Evolutionary conservation across 2,888 invertebrate species (phyloP), one percentile per base, ranked within the genome.

Genomic region (Aricia artaxerxes): DNA sequence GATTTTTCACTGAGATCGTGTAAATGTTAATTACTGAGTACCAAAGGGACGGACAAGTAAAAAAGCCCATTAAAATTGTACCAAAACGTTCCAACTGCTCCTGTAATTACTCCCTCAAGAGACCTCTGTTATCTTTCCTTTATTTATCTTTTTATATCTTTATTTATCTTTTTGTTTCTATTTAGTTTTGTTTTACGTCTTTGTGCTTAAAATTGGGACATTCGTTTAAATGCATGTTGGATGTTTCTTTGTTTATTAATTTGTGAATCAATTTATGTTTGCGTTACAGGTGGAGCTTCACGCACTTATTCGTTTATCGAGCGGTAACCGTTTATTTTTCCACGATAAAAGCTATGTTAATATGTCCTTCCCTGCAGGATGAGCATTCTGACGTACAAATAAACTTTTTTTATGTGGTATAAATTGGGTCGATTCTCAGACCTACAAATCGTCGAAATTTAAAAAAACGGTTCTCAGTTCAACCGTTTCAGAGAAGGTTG

Each of bases 21-120:
- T 24, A 11, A 69, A 35, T 53, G 31, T 76, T 76, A 76, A 76
- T 76, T 76, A 76, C 76, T 16, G 4, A 57, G 35, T 57, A 35
- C 31, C 57, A 5, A 24, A 35, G 75, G 76, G 31, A 31, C 5
- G 49, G 75, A 44, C 24, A 13, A 76, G 57, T 53, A 76, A 76
- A 76, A 76, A 76, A 76, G 53, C 6, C 73, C 60, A 78, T 73
- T 78, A 78, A 73, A 78, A 78, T 73, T 78, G 78, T 78, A 61
- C 78, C 73, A 61, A 78, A 78, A 78, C 44, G 73, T 38, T 61
- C 60, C 73, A 73, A n/a, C 73, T n/a, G 38, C 78, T 16, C 78
- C 73, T 78, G 78, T 78, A 78, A 78, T 78, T 78, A 78, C 78
- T 78, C 72, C 49, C 40, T 60, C 60, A 60, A 78, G 73, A 73